Evolutionary conservation across 2,888 invertebrate genomes (phyloP), one percentile per base, ranked within the genome.

Genomic region (Villa cingulata): DNA sequence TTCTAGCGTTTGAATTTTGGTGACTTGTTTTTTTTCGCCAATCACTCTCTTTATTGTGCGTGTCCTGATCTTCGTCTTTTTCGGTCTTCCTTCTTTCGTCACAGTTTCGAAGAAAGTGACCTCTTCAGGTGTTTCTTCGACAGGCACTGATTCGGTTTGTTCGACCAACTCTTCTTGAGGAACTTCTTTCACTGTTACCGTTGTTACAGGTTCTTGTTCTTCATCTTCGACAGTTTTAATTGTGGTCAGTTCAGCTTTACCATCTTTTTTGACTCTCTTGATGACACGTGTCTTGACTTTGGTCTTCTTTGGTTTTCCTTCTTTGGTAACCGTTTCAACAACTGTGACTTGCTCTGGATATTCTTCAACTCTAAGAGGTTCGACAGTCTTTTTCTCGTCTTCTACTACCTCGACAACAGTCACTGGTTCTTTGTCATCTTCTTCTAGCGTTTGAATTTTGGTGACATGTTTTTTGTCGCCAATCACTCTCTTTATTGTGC

Each of bases 391-490:
- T 2, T 62, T 61, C 41, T 57, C 57, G 2, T 20, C 20, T 54
- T 52, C 36, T 51, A 56, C 49, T 38, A 70, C 61, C 45, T 61
- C 65, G 0, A 54, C 54, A 2, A 59, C 59, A 2, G 57, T 60
- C 32, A 63, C 50, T 16, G 64, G 64, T 46, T 56, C 49, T 52
- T 67, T 60, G 4, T 61, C 61, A 41, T 57, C 32, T 48, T 56
- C 44, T 16, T 48, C 46, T 10, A 46, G 36, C 4, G 52, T 55
- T 65, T 64, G 56, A 43, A 68, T 65, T 57, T 66, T 62, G 1
- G 66, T 69, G n/a, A 64, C 57, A 54, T 70, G 64, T 34, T 64
- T 56, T 57, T 63, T 64, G 37, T 55, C 51, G 42, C 63, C 70
- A 54, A 55, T 64, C 4, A 56, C 44, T 44, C 49, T 54, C 41